A percentile compares a stretch with the other conserved stretches of the same genome.
phyloP scores from a whole-genome alignment of 2,113 vertebrate species.

The Ivindomyrus marchei region DNA sequence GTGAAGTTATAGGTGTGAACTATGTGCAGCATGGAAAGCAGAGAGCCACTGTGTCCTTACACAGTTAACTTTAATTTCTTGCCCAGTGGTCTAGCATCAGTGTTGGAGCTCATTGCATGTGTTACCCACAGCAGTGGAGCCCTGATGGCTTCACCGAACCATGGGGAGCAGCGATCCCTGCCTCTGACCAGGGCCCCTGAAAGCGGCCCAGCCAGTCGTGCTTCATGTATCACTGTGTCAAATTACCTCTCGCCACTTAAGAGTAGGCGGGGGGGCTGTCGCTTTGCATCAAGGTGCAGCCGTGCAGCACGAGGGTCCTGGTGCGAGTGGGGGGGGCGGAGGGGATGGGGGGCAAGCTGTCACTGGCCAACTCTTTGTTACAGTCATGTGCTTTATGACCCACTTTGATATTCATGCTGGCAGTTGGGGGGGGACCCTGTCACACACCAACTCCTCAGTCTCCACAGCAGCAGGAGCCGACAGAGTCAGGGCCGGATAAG shows the following conservation, averaged over 20 bases:
- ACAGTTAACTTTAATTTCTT: not conserved
- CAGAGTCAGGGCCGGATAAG: not conserved
- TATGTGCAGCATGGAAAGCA: not conserved
- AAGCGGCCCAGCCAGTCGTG: not conserved
- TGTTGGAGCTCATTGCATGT: not conserved
- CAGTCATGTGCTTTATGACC: conserved; percentile 47
- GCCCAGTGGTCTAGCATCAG: not conserved
- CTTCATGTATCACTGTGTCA: conserved; percentile 21
- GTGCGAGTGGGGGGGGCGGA: conserved; percentile 43
- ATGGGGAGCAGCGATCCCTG: not conserved
- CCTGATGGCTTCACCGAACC: not conserved
- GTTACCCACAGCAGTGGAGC: not conserved
- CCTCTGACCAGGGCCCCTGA: not conserved
- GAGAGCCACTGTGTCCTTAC: not conserved
- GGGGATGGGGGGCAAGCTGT: conserved; percentile 55
- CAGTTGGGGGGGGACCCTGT: conserved; percentile 33
- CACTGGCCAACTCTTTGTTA: conserved; percentile 51
- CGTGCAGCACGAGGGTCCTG: conserved; percentile 46
- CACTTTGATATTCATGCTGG: conserved; percentile 46
- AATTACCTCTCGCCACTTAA: conserved; percentile 48
- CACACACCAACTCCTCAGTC: not conserved
- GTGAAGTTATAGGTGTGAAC: not conserved
- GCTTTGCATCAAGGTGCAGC: conserved; percentile 48
- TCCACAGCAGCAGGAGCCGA: not conserved
- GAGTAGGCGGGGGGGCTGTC: conserved; percentile 50